Percentiles rank a stretch among this genome's conserved stretches.
These are phyloP conservation scores for Vanessa cardui DNA, from an alignment of 2,888 invertebrate species.

Conservation along the genomic window DNA sequence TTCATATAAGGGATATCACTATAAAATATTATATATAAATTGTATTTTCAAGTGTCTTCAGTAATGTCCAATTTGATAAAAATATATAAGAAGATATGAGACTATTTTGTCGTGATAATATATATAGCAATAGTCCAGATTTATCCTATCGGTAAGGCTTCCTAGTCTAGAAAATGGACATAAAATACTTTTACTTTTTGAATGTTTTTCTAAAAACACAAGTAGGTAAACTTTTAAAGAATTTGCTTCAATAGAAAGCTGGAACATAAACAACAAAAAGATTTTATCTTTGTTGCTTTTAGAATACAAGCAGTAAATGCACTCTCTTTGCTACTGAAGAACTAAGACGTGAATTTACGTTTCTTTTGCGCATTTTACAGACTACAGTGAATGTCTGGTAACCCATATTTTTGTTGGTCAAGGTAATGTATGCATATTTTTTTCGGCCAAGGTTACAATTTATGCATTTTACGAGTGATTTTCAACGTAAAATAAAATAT, in stretches of 20 bases:
- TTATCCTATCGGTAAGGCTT: too few species aligned
- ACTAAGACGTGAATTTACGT: constrained; percentile 11
- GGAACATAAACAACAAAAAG: constrained; percentile 8
- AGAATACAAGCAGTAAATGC: neutral
- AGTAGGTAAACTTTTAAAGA: neutral
- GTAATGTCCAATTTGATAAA: too few species aligned
- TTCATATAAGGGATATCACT: too few species aligned
- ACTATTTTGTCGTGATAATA: too few species aligned
- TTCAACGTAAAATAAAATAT: constrained; percentile 3
- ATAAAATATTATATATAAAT: too few species aligned
- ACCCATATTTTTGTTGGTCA: constrained; percentile 25
- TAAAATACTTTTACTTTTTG: too few species aligned
- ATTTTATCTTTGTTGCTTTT: constrained; percentile 3
- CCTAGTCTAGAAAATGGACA: too few species aligned
- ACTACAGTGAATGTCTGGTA: constrained; percentile 12
- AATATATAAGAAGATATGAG: too few species aligned
- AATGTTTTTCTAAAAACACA: too few species aligned
- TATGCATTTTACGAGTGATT: constrained; percentile 14
- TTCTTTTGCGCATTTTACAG: constrained; percentile 8
- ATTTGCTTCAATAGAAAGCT: neutral
- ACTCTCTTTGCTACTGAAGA: constrained; percentile 4
- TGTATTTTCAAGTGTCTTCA: too few species aligned
- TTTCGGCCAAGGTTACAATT: constrained; percentile 25
- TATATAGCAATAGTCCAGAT: too few species aligned
- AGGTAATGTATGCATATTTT: constrained; percentile 14